Percentiles rank a stretch among this genome's conserved stretches.
phyloP scores from a whole-genome alignment of 2,888 invertebrate genomes.

The Apoda limacodes region DNA sequence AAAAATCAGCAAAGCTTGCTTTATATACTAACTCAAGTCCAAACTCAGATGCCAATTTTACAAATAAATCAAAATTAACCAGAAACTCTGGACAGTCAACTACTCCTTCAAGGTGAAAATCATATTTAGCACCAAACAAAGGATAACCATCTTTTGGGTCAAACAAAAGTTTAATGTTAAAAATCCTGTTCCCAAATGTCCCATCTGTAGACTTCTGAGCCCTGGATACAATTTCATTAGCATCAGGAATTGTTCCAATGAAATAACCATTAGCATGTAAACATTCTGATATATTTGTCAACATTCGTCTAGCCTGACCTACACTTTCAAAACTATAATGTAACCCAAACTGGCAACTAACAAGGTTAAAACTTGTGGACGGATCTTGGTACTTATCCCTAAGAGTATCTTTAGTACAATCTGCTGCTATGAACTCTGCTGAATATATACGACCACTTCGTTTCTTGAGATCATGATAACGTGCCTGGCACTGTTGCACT shows the following conservation, averaged over 20 bases:
- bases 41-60: conserved; percentile 78
- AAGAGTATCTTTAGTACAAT: conserved; percentile 88
- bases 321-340: conserved; percentile 96
- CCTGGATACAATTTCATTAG: conserved; percentile 88
- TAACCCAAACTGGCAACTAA: conserved; percentile 98
- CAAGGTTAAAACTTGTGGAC: conserved; percentile 85
- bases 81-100: conserved; percentile 99
- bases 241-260: conserved; percentile 96
- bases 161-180: conserved; percentile 78
- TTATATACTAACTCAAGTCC: conserved; percentile 77
- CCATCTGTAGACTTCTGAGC: conserved; percentile 67
- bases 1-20: conserved; percentile 85
- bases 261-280: conserved; percentile 93
- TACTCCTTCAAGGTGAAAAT: conserved; percentile 95
- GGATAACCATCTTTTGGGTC: conserved; percentile 75
- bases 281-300: conserved; percentile 92
- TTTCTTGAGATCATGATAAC: conserved; percentile 80
- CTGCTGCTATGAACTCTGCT: conserved; percentile 92
- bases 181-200: conserved; percentile 84
- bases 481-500: conserved; percentile 87
- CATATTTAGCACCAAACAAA: conserved; percentile 95
- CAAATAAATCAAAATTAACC: conserved; percentile 90
- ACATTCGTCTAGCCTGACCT: conserved; percentile 90
- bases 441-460: conserved; percentile 70
- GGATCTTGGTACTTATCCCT: conserved; percentile 82